Evolutionary conservation across 2,888 invertebrate species (phyloP), one percentile per base, ranked within the genome.

Genomic region (Craniophora ligustri): DNA sequence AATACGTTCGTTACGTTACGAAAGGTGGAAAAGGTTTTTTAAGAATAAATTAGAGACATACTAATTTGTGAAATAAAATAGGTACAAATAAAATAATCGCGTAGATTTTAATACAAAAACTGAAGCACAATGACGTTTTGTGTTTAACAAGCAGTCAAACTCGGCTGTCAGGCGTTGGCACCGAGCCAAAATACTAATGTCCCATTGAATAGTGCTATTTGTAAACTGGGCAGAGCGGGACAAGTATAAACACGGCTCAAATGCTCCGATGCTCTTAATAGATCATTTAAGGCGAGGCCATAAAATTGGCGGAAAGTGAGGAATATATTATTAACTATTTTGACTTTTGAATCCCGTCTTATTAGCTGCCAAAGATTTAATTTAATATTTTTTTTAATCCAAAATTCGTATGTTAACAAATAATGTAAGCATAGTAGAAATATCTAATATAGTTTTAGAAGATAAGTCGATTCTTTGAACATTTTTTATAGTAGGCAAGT

Each of bases 191-290:
- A 85, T 89, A 87, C 89, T 92, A 91, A 93, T 89, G 91, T 88
- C 82, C 90, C 89, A 91, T 92, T 93, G 91, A 92, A 91, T 87
- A 85, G 84, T 83, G 87, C 88, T 89, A 92, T 90, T 90, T 91
- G 88, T 88, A 88, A 85, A 82, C 78, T 78, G 79, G 76, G 72
- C 77, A 67, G 67, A 74, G 78, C 69, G 70, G 65, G 77, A 78
- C 81, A 69, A 68, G 78, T 78, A 76, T 79, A 79, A 75, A 79
- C 80, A 70, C 57, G 49, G 69, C 75, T 69, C 64, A 67, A 62
- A 64, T 60, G 73, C 70, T 72, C 69, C 54, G 67, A 74, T 66
- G 75, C 78, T 82, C 83, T 83, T 86, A 86, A 87, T 88, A 87
- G 85, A 82, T 86, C 85, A 84, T 83, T 84, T 79, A 78, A 67